Evolutionary conservation across 2,888 invertebrate species (phyloP).

Genomic region (Hecatera dysodea): DNA sequence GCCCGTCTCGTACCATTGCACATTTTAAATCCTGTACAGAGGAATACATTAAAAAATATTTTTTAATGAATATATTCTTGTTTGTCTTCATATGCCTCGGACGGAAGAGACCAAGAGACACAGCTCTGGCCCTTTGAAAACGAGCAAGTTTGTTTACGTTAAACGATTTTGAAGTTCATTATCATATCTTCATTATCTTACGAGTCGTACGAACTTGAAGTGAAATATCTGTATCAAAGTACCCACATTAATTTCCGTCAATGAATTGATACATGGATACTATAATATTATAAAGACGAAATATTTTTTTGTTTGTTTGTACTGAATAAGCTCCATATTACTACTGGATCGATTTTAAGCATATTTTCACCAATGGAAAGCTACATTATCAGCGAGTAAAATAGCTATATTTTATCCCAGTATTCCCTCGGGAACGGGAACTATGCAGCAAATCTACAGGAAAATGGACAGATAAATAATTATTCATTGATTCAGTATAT

Average conservation of each 20-base stretch:
- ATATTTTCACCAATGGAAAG: no score
- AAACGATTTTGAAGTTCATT: conserved; percentile 7
- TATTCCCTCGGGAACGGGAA: no score
- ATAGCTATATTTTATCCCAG: no score
- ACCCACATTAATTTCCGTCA: conserved; percentile 3
- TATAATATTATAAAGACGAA: no score
- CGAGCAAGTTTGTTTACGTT: background rate
- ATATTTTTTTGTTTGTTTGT: no score
- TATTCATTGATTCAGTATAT: conserved; percentile 52
- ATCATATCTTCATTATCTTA: background rate
- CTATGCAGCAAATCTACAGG: conserved; percentile 41
- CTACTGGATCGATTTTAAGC: no score
- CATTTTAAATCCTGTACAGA: conserved; percentile 62
- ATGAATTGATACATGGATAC: background rate
- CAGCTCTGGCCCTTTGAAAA: conserved; percentile 10
- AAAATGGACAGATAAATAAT: conserved; percentile 38
- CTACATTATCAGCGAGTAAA: no score
- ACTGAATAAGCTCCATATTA: no score
- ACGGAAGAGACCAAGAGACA: no score
- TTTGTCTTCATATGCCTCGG: conserved; percentile 7
- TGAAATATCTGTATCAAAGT: background rate
- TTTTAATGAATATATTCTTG: conserved; percentile 6
- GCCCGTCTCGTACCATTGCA: conserved; percentile 67
- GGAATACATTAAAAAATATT: conserved; percentile 47
- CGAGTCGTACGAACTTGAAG: background rate